Percentiles rank a stretch among this genome's conserved stretches.
phyloP scores from a whole-genome alignment of 2,888 invertebrate genomes.

The Eumacrocentrus americanus region DNA sequence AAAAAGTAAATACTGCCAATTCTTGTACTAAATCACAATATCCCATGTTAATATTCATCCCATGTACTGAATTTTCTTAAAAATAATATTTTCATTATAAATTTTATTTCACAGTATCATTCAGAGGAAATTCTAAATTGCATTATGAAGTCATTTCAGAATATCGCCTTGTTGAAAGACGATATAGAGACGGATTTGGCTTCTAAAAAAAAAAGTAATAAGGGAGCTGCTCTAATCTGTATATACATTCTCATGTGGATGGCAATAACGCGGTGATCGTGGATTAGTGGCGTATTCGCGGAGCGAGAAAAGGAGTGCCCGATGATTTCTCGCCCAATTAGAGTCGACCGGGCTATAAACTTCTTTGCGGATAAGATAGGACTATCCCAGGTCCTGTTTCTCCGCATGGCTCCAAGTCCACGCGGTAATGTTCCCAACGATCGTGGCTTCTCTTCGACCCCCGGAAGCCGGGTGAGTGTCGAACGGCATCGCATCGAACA shows the following conservation, averaged over 20 bases:
- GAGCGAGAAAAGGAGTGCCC: slow-evolving; percentile 58
- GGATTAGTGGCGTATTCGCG: slow-evolving; percentile 53
- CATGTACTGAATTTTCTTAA: background rate
- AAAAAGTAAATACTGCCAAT: no score
- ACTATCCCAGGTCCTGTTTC: slow-evolving; percentile 44
- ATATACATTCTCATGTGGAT: slow-evolving; percentile 15
- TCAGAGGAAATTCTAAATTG: no score
- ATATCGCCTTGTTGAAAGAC: no score
- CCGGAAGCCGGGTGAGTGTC: slow-evolving; percentile 17
- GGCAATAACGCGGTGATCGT: slow-evolving; percentile 56
- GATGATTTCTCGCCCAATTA: slow-evolving; percentile 61
- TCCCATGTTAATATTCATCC: no score
- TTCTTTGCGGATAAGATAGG: slow-evolving; percentile 59
- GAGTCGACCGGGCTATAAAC: slow-evolving; percentile 61
- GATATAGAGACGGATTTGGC: background rate
- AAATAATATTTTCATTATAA: background rate
- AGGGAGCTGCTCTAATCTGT: background rate
- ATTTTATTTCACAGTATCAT: background rate
- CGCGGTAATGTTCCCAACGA: slow-evolving; percentile 22
- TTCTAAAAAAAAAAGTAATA: background rate
- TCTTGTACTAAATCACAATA: no score
- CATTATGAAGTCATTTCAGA: no score
- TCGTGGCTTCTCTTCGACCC: slow-evolving; percentile 20
- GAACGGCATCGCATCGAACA: slow-evolving; percentile 1
- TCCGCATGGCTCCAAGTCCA: slow-evolving; percentile 42